Conservation (phyloP, 2,888 invertebrate species). For the Cosmia trapezina region DNA sequence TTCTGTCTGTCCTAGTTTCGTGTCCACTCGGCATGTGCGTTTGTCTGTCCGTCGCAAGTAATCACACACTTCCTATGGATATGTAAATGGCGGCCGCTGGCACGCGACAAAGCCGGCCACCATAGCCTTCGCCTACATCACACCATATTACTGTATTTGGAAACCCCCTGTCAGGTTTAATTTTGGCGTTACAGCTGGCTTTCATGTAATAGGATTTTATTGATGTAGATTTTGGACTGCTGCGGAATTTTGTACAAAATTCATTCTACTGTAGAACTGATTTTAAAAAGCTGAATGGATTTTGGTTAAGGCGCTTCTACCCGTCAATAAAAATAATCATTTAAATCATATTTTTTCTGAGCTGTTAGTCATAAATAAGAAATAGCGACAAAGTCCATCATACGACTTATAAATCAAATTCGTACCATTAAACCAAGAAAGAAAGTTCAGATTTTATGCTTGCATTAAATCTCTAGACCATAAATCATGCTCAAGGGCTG, state of each 20-base stretch:
- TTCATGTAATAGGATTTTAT: constrained; percentile 38
- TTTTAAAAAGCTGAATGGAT: not conserved
- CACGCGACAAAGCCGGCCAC: constrained; percentile 81
- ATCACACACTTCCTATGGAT: constrained; percentile 83
- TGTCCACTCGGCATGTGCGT: constrained; percentile 66
- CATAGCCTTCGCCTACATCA: constrained; percentile 69
- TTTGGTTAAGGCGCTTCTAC: not conserved
- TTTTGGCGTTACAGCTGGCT: constrained; percentile 46
- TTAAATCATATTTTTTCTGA: not conserved
- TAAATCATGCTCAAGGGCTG: constrained; percentile 62
- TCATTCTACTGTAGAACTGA: not conserved
- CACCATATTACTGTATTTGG: constrained; percentile 53
- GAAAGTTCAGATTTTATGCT: constrained; percentile 37
- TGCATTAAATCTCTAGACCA: constrained; percentile 38
- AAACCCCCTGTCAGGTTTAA: constrained; percentile 42
- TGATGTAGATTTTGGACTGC: constrained; percentile 2
- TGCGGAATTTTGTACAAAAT: not conserved
- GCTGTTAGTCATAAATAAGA: not conserved
- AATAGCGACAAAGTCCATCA: not conserved
- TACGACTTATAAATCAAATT: not conserved
- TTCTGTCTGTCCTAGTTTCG: constrained; percentile 15
- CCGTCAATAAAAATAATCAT: not conserved
- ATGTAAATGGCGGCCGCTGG: constrained; percentile 80
- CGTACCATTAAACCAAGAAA: constrained; percentile 21
- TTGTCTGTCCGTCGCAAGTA: constrained; percentile 79